Evolutionary conservation across 2,888 invertebrate species (phyloP), one percentile per base, ranked within the genome.

Genomic region (Meteorus colon): DNA sequence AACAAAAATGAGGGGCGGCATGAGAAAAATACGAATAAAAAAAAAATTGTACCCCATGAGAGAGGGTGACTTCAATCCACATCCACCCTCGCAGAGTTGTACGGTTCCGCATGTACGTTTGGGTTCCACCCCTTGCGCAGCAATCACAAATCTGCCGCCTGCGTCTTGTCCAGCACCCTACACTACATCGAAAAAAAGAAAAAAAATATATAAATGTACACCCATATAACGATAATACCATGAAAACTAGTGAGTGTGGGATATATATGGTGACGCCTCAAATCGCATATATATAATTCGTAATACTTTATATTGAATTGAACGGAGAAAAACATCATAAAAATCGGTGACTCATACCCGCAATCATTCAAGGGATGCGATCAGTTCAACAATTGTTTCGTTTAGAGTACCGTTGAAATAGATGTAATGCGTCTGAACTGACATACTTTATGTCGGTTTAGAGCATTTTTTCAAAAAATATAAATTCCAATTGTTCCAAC

Each of bases 91-190:
- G 80, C 82, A 77, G 69, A 68, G 77, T 77, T 75, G 65, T 65
- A 68, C 77, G 31, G 66, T 78, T 77, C 76, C 80, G 81, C 80
- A 80, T 62, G 73, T 76, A 73, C 67, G 74, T 65, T 27, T 65
- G 73, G 70, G 81, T 67, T 80, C 83, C 84, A 84, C 83, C 84
- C 84, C 82, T 83, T 82, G 82, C 81, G 84, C 19, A 4, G 55
- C 82, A 84, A 86, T 86, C 84, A 84, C 82, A 82, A 84, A 82
- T 82, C 83, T 82, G 80, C 82, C 80, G 80, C 80, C 80, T 82
- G 81, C 62, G 63, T 62, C 31, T 72, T 41, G 37, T 71, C 71
- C 51, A 48, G 16, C 73, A 34, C 37, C 63, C 34, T 29, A 55
- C 19, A 55, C 55, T 19, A 55, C n/a, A 48, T n/a, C 55, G 19